Evolutionary conservation across 2,113 vertebrate genomes (phyloP), one percentile per base, ranked within the genome.

Genomic region (Benitochromis conjunctus): DNA sequence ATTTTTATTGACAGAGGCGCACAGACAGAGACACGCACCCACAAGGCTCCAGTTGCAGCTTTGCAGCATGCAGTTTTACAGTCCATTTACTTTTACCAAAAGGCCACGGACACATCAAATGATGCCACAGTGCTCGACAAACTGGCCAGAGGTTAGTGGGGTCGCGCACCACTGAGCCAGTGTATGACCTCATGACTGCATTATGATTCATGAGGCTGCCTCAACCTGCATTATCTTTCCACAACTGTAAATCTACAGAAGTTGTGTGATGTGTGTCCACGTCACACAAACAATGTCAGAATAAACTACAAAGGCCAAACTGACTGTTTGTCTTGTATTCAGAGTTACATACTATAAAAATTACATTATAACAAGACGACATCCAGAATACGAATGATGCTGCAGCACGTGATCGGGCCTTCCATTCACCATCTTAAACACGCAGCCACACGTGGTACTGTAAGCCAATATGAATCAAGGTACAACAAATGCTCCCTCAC

Each of bases 1-100:
- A 71, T 78, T 87, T 86, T 90, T 83, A 82, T 87, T 80, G 84
- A 92, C 77, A 64, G 46, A 89, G 54, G 84, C 31, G 19, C 76
- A 64, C 76, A 90, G 80, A 88, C 85, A 66, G 53, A 82, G 84
- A 77, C 85, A 21, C 1, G 21, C 82, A 82, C 66, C 78, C 88
- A 58, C 90, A 91, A 88, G 90, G 87, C 88, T 92, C 91, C 81
- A 88, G 81, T 83, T 78, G 62, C 79, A 90, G 85, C 89, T 51
- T 55, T 34, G 62, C 85, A 88, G 78, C 83, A 81, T 83, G 66
- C 86, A 88, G 76, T 94, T 94, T 94, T 88, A 94, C 92, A 90
- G 79, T 88, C 89, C 85, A 93, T 94, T 96, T 95, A 91, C 79
- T 92, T 83, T 84, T 14, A 85, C 85, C 92, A 88, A 88, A 92